These are phyloP conservation scores for Dasyprocta punctata DNA, from an alignment of 2,113 vertebrate species.

Conservation along the genomic window DNA sequence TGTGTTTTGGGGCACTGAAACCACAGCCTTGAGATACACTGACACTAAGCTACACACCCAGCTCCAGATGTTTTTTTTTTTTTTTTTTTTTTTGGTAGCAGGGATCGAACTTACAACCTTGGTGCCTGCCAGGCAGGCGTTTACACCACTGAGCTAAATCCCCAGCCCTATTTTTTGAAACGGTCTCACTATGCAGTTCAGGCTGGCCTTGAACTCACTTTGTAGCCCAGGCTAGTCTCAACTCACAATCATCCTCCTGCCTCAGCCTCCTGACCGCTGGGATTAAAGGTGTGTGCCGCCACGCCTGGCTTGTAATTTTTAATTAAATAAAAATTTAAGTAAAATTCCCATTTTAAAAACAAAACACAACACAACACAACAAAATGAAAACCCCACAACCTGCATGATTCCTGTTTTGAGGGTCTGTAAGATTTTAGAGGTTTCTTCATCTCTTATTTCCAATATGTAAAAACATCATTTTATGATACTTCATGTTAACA, in stretches of 20 bases:
- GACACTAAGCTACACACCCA: not conserved
- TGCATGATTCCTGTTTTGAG: not conserved
- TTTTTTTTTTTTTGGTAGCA: too few relatives aligned
- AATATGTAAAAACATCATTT: not conserved
- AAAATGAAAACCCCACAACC: not conserved
- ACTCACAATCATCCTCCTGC: too few relatives aligned
- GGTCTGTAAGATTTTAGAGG: not conserved
- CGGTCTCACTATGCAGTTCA: too few relatives aligned
- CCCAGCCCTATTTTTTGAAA: too few relatives aligned
- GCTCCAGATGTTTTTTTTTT: slow-evolving; percentile 81
- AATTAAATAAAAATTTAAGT: slow-evolving; percentile 51
- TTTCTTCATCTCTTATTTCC: slow-evolving; percentile 3
- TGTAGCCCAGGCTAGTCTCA: too few relatives aligned
- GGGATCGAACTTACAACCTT: too few relatives aligned
- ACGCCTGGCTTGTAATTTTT: too few relatives aligned
- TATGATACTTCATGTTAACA: not conserved
- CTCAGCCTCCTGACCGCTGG: too few relatives aligned
- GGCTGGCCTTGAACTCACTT: too few relatives aligned
- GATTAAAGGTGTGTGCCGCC: too few relatives aligned
- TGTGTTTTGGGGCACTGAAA: not conserved
- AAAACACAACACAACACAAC: not conserved
- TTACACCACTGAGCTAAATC: too few relatives aligned
- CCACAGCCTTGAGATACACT: not conserved
- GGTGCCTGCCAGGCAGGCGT: too few relatives aligned
- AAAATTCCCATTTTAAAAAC: not conserved